Conservation (phyloP, 1,140 invertebrate species). For the Drosophila santomea region DNA sequence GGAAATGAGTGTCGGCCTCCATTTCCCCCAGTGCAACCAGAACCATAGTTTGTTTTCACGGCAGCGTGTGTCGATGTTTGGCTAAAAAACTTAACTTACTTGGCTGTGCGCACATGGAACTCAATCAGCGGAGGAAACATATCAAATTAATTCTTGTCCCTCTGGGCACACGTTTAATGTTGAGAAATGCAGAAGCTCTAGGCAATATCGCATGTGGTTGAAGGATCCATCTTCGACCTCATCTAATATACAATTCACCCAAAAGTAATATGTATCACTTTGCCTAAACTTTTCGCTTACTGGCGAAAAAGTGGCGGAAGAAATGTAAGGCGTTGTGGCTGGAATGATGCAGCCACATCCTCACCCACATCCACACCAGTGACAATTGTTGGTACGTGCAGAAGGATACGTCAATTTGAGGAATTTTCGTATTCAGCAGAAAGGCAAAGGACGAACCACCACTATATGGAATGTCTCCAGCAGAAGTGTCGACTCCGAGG, state of each 20-base stretch:
- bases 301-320: neutral
- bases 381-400: conserved; percentile 31
- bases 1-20: conserved; percentile 23
- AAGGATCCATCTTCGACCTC: neutral
- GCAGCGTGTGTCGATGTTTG: neutral
- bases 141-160: neutral
- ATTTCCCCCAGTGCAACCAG: conserved; percentile 11
- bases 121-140: neutral
- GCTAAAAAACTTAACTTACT: conserved; percentile 16
- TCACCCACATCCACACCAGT: neutral
- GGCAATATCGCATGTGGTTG: too few species aligned
- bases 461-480: conserved; percentile 2
- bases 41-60: conserved; percentile 21
- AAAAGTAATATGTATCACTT: neutral
- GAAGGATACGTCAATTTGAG: conserved; percentile 29
- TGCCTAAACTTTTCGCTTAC: neutral
- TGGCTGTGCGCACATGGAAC: conserved; percentile 16
- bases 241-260: neutral
- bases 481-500: conserved; percentile 7
- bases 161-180: neutral
- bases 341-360: neutral
- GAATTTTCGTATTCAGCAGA: conserved; percentile 19
- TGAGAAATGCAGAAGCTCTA: neutral
- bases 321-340: neutral
- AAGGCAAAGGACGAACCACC: neutral